Base-by-base conservation (phyloP, 2,797 vertebrate species). In the Bovichtus variegatus region DNA sequence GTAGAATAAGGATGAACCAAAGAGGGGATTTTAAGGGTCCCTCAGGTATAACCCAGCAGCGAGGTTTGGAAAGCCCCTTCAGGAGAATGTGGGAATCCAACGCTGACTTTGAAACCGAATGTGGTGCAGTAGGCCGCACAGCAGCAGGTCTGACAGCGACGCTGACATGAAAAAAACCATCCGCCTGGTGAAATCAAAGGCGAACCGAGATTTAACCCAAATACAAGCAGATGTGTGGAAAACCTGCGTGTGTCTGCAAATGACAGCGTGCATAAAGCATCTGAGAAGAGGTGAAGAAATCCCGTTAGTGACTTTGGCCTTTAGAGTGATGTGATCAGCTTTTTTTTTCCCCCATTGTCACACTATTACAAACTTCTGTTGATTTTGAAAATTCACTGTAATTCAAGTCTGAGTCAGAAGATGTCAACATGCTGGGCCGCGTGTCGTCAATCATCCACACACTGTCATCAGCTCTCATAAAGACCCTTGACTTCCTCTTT, bases 21-120 rank as follows among this genome's bases (percentile, higher is more conserved):
- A 25, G 3, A n/a, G 51, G 77, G 72, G 46, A 50, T 76, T 86
- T 82, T 6, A 60, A 38, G 54, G 59, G 8, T 76, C 55, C 9
- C 6, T 80, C 58, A 44, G 9, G 66, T 57, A 3, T 59, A 15
- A 55, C 29, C n/a, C n/a, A n/a, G n/a, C n/a, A n/a, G n/a, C n/a
- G n/a, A n/a, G n/a, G n/a, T n/a, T n/a, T n/a, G 71, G 58, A 65
- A 62, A 40, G 9, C 61, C 84, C 71, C 21, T 10, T 0, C 21
- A 50, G 61, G 46, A 43, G 34, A 51, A 44, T 11, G 27, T 82
- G 53, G 31, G 57, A 79, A 53, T 55, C 47, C 27, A 54, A 25
- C 15, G 10, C 7, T 34, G 41, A 54, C 9, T 59, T 38, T 73
- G 38, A 76, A 74, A 82, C 71, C 25, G 65, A 29, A 67, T 50